These are phyloP conservation scores for Xiphydria camelus DNA, from an alignment of 2,888 invertebrate genomes.

Conservation along the genomic window DNA sequence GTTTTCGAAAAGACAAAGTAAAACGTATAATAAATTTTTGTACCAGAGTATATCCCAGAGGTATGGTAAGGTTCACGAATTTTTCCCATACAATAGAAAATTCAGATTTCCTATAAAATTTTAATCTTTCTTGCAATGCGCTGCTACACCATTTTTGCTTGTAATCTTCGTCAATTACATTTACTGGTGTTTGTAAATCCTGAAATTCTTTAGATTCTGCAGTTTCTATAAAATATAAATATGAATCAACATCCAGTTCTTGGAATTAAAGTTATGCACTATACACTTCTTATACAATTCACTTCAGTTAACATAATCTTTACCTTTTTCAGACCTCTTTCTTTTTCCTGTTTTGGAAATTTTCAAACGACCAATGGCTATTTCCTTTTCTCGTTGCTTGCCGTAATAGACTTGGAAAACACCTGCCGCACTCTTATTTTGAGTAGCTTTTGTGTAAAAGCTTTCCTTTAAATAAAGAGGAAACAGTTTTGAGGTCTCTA, in stretches of 20 bases:
- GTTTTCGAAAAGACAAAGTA: no score
- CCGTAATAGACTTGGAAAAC: slow-evolving; percentile 8
- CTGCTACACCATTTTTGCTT: slow-evolving; percentile 7
- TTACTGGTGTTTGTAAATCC: slow-evolving; percentile 8
- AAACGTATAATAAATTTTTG: slow-evolving; percentile 13
- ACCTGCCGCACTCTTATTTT: slow-evolving; percentile 10
- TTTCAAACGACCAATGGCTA: slow-evolving; percentile 9
- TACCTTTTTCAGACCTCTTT: background rate
- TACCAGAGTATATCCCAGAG: slow-evolving; percentile 11
- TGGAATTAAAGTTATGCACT: no score
- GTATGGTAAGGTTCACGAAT: slow-evolving; percentile 2
- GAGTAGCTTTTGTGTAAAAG: slow-evolving; percentile 6
- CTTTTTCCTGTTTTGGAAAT: slow-evolving; percentile 2
- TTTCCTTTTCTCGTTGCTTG: slow-evolving; percentile 13
- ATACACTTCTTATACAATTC: no score
- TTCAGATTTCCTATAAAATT: slow-evolving; percentile 1
- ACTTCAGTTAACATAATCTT: no score
- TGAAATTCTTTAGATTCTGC: slow-evolving; percentile 5
- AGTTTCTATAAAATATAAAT: slow-evolving; percentile 6
- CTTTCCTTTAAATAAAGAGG: slow-evolving; percentile 8
- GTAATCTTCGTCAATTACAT: slow-evolving; percentile 11
- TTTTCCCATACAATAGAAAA: background rate
- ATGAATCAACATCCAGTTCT: slow-evolving; percentile 1
- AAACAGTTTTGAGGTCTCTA: slow-evolving; percentile 10
- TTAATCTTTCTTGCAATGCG: slow-evolving; percentile 8